phyloP scores from a whole-genome alignment of 1,140 invertebrate genomes.

The Saxidomus purpurata region DNA sequence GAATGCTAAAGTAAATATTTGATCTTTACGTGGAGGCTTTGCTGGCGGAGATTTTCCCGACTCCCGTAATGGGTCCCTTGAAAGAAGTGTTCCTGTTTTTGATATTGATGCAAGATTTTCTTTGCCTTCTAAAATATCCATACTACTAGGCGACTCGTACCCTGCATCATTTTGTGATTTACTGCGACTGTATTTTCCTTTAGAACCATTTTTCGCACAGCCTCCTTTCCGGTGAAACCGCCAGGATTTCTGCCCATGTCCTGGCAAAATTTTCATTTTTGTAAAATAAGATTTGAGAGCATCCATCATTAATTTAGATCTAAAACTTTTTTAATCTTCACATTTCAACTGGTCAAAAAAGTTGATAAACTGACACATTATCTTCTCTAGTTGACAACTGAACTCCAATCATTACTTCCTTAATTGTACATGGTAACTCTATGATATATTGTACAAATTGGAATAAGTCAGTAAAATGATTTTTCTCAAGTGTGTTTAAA shows the following conservation, averaged over 20 bases:
- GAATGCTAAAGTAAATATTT: constrained; percentile 51
- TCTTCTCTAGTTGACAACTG: no score
- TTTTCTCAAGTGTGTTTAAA: no score
- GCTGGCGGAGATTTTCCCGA: constrained; percentile 33
- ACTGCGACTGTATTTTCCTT: constrained; percentile 51
- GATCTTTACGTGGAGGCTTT: constrained; percentile 63
- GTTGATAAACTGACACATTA: no score
- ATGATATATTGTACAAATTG: no score
- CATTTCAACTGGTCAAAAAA: no score
- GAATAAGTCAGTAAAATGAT: no score
- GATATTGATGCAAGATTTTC: constrained; percentile 17
- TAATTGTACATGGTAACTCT: no score
- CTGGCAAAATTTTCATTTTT: constrained; percentile 66
- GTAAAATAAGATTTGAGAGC: constrained; percentile 64
- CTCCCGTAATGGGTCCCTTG: constrained; percentile 16
- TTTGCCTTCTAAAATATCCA: constrained; percentile 37
- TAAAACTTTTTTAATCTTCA: no score
- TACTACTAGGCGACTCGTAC: not conserved
- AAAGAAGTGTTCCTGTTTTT: constrained; percentile 34
- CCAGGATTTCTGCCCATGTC: constrained; percentile 51
- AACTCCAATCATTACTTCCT: no score
- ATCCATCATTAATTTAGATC: constrained; percentile 40
- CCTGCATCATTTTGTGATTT: constrained; percentile 63
- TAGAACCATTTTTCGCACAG: constrained; percentile 17
- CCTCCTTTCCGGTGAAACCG: constrained; percentile 51